A percentile compares a stretch with the other conserved stretches of the same genome.
These are phyloP conservation scores for Pycnonotus jocosus DNA, from an alignment of 2,113 vertebrate species.

Conservation along the genomic window DNA sequence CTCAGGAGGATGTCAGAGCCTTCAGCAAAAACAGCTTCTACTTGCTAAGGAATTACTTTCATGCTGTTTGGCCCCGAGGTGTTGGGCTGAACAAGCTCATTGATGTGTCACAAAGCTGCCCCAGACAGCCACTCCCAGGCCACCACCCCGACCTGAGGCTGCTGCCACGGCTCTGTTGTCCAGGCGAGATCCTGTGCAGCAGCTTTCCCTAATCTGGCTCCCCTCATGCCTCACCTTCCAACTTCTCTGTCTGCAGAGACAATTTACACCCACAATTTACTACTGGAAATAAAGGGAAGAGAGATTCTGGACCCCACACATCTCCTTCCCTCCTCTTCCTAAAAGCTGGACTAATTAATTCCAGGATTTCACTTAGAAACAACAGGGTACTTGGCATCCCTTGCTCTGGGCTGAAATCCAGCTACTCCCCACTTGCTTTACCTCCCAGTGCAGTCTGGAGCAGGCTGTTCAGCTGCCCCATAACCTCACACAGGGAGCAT, in stretches of 20 bases:
- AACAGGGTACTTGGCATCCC: neutral
- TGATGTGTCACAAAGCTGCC: neutral
- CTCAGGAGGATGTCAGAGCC: neutral
- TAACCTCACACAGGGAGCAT: neutral
- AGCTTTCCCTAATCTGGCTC: neutral
- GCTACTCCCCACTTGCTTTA: neutral
- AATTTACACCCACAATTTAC: neutral
- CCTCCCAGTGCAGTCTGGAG: neutral
- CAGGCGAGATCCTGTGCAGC: neutral
- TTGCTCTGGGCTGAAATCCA: too few species aligned
- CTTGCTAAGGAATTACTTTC: neutral
- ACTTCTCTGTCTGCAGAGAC: neutral
- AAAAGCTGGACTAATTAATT: neutral
- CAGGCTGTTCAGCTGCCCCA: neutral
- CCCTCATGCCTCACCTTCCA: neutral
- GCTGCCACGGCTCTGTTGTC: accelerated
- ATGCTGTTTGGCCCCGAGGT: neutral
- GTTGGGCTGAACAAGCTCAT: neutral
- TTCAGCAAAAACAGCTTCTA: neutral
- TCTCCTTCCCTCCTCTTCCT: neutral
- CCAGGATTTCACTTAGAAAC: neutral
- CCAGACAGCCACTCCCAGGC: neutral
- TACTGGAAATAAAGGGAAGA: neutral
- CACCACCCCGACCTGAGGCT: neutral
- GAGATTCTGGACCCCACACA: neutral